Evolutionary conservation across 1,140 invertebrate species (phyloP).

Genomic region (Polypedilum pembai): DNA sequence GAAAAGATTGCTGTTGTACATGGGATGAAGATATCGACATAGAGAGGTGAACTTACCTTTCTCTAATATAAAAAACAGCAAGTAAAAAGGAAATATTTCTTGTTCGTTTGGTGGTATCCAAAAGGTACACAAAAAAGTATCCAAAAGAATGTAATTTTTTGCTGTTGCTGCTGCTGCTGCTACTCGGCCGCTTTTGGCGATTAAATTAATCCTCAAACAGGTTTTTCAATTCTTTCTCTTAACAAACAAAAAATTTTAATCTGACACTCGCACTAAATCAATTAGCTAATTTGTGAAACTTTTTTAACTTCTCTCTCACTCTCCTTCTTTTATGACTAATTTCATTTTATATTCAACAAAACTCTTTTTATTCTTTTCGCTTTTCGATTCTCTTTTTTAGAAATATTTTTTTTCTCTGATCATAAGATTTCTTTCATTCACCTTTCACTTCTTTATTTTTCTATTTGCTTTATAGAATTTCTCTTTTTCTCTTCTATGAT

Average conservation of each 20-base stretch:
- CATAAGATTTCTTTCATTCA: not conserved
- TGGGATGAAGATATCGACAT: not conserved
- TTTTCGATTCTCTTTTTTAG: constrained; percentile 10
- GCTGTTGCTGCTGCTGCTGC: constrained; percentile 7
- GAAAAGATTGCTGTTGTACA: no score
- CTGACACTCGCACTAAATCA: constrained; percentile 25
- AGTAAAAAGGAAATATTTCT: not conserved
- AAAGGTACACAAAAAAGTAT: not conserved
- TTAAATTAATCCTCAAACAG: constrained; percentile 25
- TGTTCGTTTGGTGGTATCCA: not conserved
- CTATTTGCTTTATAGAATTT: not conserved
- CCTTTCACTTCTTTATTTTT: not conserved
- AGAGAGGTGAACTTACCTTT: not conserved
- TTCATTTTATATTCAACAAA: constrained; percentile 22
- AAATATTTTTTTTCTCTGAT: not conserved
- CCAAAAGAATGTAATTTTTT: not conserved
- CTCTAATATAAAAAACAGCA: not conserved
- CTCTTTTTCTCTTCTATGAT: not conserved
- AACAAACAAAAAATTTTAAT: constrained; percentile 22
- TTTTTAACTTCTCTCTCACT: not conserved
- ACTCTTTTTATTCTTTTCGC: not conserved
- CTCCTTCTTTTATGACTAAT: not conserved
- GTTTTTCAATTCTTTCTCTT: constrained; percentile 18
- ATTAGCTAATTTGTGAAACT: constrained; percentile 26
- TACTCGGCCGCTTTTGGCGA: not conserved